Evolutionary conservation across 2,888 invertebrate genomes (phyloP), one percentile per base, ranked within the genome.

Genomic region (Thymelicus sylvestris): DNA sequence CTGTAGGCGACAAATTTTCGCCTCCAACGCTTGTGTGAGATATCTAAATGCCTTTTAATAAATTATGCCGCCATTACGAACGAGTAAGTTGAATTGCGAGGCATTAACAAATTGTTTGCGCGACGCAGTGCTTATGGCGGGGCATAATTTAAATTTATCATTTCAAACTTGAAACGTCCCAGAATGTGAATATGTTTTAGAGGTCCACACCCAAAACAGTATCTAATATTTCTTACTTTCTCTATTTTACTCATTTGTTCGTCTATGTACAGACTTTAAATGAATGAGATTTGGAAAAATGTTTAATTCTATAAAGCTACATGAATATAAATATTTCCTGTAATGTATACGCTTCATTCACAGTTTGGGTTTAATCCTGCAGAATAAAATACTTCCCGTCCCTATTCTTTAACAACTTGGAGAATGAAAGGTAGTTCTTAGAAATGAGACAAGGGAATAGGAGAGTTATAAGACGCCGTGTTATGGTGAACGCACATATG

Each of bases 391-490:
- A 59, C 38, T 39, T 59, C 38, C 13, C 59, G 38, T 59, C n/a
- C 6, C 7, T 85, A 67, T 71, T 69, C 66, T 70, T 80, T 82
- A 83, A 81, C 76, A 80, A 81, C 82, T 79, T 74, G 72, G 66
- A 78, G 78, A 84, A 82, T 85, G 83, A 83, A 83, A 82, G 81
- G 81, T 79, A 78, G 75, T 74, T 72, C 77, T 74, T 76, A 74
- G 80, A 84, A 87, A 88, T 86, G 87, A 88, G 88, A 80, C 77
- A 74, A 73, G 88, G 88, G 88, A 86, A 79, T 86, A 81, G 74
- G 82, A 60, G 39, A n/a, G 60, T 39, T 52, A n/a, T 8, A 50
- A 44, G 44, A 2, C 44, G 10, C 10, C 44, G 44, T 0, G 44
- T 10, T 44, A 44, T n/a, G n/a, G n/a, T n/a, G n/a, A n/a, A n/a